Evolutionary conservation across 2,113 vertebrate genomes (phyloP).

Genomic region (Hippotragus niger): DNA sequence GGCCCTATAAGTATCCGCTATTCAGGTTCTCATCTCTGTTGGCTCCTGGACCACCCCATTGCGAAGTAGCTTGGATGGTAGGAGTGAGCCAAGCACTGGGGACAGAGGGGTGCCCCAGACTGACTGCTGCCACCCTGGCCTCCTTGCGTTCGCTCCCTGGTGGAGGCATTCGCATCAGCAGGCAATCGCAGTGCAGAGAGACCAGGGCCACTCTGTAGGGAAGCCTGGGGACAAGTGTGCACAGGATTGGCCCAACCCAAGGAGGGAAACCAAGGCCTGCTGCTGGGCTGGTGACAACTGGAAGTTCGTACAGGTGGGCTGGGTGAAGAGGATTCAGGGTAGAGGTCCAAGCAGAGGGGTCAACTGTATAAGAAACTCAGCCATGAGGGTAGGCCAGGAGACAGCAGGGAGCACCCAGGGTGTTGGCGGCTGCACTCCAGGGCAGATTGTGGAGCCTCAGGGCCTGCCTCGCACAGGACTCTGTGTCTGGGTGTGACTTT

Average conservation of each 20-base stretch:
- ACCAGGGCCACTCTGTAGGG: background rate
- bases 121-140: background rate
- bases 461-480: background rate
- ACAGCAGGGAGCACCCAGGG: background rate
- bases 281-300: background rate
- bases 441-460: background rate
- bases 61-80: background rate
- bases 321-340: background rate
- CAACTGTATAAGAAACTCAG: background rate
- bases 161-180: constrained; percentile 4
- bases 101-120: constrained; percentile 36
- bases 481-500: background rate
- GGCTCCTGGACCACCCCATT: background rate
- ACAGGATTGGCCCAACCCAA: background rate
- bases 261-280: background rate
- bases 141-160: background rate
- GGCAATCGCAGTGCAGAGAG: background rate
- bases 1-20: background rate
- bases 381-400: background rate
- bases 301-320: background rate
- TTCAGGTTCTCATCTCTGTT: background rate
- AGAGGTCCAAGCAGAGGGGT: background rate
- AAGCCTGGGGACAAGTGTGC: background rate
- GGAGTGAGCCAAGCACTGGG: background rate
- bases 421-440: background rate